phyloP scores from a whole-genome alignment of 92 coral and sea anemone genomes.

The Galaxea fascicularis region DNA sequence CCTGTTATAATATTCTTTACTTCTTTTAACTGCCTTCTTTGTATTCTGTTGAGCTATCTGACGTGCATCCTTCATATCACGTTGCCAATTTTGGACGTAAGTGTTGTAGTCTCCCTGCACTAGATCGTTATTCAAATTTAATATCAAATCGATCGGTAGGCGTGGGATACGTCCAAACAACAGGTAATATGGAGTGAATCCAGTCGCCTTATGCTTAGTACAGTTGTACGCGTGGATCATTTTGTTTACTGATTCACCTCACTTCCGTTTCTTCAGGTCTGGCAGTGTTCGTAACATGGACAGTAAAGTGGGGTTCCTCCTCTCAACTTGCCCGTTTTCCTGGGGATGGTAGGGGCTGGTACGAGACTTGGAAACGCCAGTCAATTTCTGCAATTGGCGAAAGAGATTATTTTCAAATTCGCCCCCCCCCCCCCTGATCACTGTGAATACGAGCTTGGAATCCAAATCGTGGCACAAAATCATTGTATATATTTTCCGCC shows the following conservation, averaged over 20 bases:
- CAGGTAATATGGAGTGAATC: constrained; percentile 36
- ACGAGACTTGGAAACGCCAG: constrained; percentile 32
- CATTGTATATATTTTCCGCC: constrained; percentile 34
- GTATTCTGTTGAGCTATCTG: constrained; percentile 35
- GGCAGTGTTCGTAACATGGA: constrained; percentile 45
- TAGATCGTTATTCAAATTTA: constrained; percentile 22
- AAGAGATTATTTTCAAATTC: constrained; percentile 36
- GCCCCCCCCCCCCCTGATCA: constrained; percentile 47
- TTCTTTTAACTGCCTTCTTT: constrained; percentile 20
- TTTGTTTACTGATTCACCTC: constrained; percentile 45
- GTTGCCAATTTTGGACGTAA: constrained; percentile 44
- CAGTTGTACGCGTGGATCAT: constrained; percentile 48
- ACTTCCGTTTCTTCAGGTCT: too few species aligned
- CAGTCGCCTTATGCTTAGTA: constrained; percentile 31
- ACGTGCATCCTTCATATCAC: constrained; percentile 38
- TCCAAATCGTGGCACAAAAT: constrained; percentile 34
- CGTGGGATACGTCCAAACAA: constrained; percentile 44
- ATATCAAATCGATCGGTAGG: constrained; percentile 34
- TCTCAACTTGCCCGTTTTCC: constrained; percentile 37
- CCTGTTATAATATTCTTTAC: too few species aligned
- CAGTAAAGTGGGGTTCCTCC: constrained; percentile 39
- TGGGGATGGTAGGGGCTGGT: constrained; percentile 48
- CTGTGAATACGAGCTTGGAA: constrained; percentile 33
- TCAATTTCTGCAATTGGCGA: constrained; percentile 35
- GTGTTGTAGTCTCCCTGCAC: constrained; percentile 15